Percentiles rank a stretch among this genome's conserved stretches.
These are phyloP conservation scores for Gadus chalcogrammus DNA, from an alignment of 2,113 vertebrate genomes.

Conservation along the genomic window DNA sequence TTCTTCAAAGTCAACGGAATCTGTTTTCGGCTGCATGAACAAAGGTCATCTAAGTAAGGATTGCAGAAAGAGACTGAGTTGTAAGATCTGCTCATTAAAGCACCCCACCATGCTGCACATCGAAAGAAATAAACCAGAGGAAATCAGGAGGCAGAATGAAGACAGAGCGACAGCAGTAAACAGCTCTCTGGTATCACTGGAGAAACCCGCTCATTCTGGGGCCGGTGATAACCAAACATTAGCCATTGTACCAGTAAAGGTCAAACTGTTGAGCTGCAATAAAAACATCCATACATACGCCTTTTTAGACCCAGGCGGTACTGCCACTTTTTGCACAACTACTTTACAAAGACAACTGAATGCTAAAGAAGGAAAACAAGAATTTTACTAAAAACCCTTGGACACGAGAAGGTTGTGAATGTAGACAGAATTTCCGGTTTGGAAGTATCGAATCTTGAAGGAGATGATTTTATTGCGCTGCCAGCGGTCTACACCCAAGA, in stretches of 20 bases:
- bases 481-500: not conserved
- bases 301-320: not conserved
- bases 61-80: not conserved
- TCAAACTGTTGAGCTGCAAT: not conserved
- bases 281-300: not conserved
- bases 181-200: not conserved
- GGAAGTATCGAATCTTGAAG: not conserved
- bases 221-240: not conserved
- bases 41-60: not conserved
- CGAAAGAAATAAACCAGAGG: not conserved
- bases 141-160: not conserved
- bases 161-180: not conserved
- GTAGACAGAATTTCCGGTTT: not conserved
- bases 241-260: not conserved
- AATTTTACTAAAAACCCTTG: not conserved
- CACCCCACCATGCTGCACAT: not conserved
- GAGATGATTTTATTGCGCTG: not conserved
- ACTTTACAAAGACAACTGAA: not conserved
- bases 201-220: not conserved
- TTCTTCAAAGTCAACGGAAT: constrained; percentile 1
- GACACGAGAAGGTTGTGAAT: not conserved
- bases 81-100: not conserved
- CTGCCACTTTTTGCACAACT: not conserved
- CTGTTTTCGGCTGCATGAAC: not conserved
- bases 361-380: not conserved